Percentiles rank a stretch among this genome's conserved stretches.
Conservation (phyloP, 2,888 invertebrate genomes). For the Philopedon plagiatum region DNA sequence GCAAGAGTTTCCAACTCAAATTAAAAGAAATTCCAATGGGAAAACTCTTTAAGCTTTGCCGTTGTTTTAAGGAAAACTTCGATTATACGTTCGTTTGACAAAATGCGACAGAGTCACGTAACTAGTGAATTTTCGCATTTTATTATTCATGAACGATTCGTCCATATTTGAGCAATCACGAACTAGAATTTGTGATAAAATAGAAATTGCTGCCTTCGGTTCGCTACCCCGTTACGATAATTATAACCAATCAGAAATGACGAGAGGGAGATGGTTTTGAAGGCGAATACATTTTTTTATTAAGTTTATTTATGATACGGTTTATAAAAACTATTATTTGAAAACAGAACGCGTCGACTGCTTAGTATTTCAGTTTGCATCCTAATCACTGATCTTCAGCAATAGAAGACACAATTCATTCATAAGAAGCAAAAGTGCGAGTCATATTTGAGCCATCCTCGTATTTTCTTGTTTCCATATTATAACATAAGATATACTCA, state of each 20-base stretch:
- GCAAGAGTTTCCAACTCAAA: no score
- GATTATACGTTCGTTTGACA: conserved; percentile 17
- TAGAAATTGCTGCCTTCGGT: conserved; percentile 13
- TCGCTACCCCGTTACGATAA: conserved; percentile 7
- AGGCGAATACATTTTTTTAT: neutral
- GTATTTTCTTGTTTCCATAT: no score
- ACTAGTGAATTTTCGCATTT: conserved; percentile 31
- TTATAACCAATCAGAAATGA: conserved; percentile 4
- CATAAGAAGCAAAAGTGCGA: no score
- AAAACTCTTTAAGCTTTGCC: conserved; percentile 1
- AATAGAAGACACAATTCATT: no score
- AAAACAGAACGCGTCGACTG: no score
- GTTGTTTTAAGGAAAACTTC: conserved; percentile 15
- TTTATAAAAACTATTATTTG: no score
- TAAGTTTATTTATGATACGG: no score
- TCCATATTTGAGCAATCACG: conserved; percentile 27
- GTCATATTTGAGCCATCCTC: no score
- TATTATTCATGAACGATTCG: conserved; percentile 34
- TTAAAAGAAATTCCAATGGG: no score
- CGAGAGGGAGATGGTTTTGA: neutral
- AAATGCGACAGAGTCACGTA: conserved; percentile 32
- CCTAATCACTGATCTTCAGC: no score
- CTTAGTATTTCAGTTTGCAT: no score
- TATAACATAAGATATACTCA: no score
- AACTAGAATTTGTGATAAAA: conserved; percentile 28